Base-by-base conservation (phyloP, 2,113 vertebrate species). In the Apaloderma vittatum region DNA sequence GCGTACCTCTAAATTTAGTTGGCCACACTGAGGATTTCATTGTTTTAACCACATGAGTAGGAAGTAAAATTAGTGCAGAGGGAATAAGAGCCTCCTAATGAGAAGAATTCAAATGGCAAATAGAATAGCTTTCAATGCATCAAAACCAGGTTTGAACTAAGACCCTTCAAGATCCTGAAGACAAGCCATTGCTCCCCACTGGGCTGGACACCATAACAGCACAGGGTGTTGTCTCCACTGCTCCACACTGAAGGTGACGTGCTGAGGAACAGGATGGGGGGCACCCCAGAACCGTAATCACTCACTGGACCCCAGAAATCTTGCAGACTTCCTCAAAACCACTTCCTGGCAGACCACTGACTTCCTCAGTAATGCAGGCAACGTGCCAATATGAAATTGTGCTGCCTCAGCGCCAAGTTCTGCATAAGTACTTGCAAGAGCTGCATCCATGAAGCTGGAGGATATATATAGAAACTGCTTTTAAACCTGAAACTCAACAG, bases 151-250 rank as follows among this genome's bases (percentile, higher is more conserved):
- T 86, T 48, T 66, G 46, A 84, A 32, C 8, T 8, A 16, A 40
- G 22, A 21, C n/a, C 22, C 55, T 58, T 0, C 0, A 51, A 55
- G 14, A 18, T 49, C 13, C 11, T 58, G n/a, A 95, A 74, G 55
- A 51, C 6, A 58, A 66, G 34, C 8, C 12, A 88, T 58, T 79
- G 21, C 17, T 70, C 24, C n/a, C 26, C 7, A 34, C n/a, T 15
- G 5, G 11, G 19, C 7, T 34, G 15, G 26, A 24, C 48, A 68
- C 23, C 45, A 0, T 17, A 37, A 40, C 2, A 26, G 55, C 43
- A 15, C 16, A 83, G 36, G 15, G 11, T 3, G 0, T 8, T 79
- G 19, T 36, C 15, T 74, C 46, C 48, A 59, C 30, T 68, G 13
- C 2, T 72, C 23, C 48, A 71, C 15, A 43, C 48, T 20, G 40